Percentiles rank a stretch among this genome's conserved stretches.
Conservation (phyloP, 2,888 invertebrate species). For the Hymenopus coronatus region DNA sequence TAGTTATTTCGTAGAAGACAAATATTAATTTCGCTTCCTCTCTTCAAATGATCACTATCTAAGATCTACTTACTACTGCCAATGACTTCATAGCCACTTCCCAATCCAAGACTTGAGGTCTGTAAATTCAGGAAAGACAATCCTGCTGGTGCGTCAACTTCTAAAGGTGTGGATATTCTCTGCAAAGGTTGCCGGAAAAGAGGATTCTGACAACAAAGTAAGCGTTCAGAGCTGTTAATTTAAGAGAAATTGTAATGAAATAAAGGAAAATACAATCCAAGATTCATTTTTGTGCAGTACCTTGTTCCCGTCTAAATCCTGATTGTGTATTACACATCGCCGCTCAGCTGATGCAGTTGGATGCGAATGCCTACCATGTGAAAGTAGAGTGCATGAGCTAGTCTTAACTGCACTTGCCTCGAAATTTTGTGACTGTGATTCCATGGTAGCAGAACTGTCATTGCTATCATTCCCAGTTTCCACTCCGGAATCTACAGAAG, state of each 20-base stretch:
- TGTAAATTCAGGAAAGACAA: slow-evolving; percentile 35
- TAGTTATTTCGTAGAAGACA: too few relatives aligned
- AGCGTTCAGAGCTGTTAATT: neutral
- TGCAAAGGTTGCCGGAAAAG: neutral
- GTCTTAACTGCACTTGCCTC: slow-evolving; percentile 21
- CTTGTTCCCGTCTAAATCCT: neutral
- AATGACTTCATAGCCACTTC: slow-evolving; percentile 35
- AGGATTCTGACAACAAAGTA: neutral
- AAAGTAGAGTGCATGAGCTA: neutral
- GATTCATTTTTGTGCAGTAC: neutral
- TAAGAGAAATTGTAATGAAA: neutral
- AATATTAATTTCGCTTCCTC: too few relatives aligned
- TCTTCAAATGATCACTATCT: too few relatives aligned
- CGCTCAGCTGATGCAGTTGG: neutral
- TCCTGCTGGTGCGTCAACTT: slow-evolving; percentile 35
- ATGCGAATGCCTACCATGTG: neutral
- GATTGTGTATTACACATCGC: neutral
- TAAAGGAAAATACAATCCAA: neutral
- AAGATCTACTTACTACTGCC: slow-evolving; percentile 17
- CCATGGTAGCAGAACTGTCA: slow-evolving; percentile 49
- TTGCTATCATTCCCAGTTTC: slow-evolving; percentile 72
- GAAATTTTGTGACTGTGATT: slow-evolving; percentile 22
- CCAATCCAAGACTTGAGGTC: slow-evolving; percentile 31
- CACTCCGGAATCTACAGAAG: slow-evolving; percentile 67
- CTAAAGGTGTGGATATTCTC: neutral